A percentile compares a stretch with the other conserved stretches of the same genome.
Conservation (phyloP, 1,140 invertebrate species). For the Heliothis virescens region DNA sequence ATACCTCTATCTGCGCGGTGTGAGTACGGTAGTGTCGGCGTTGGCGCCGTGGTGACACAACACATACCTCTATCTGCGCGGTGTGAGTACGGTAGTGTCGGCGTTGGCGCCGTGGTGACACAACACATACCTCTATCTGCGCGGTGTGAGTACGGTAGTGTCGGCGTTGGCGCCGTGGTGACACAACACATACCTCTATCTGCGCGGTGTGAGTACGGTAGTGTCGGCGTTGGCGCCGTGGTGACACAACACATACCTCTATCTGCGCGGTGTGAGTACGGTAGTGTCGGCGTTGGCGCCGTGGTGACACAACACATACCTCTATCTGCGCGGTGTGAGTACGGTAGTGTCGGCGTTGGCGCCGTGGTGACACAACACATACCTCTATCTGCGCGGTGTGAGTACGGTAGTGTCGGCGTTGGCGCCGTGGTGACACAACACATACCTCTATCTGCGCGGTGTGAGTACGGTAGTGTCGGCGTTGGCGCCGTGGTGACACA, state of each 20-base stretch:
- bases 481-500: slow-evolving; percentile 90
- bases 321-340: slow-evolving; percentile 99
- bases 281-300: slow-evolving; percentile 96
- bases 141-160: slow-evolving; percentile 98
- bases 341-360: slow-evolving; percentile 96
- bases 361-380: slow-evolving; percentile 83
- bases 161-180: slow-evolving; percentile 92
- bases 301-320: slow-evolving; percentile 86
- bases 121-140: slow-evolving; percentile 95
- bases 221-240: slow-evolving; percentile 93
- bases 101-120: slow-evolving; percentile 92
- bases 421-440: slow-evolving; percentile 88
- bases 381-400: slow-evolving; percentile 99
- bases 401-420: slow-evolving; percentile 95
- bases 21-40: slow-evolving; percentile 96
- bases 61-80: slow-evolving; percentile 97
- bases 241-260: slow-evolving; percentile 91
- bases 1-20: slow-evolving; percentile 99
- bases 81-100: slow-evolving; percentile 98
- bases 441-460: slow-evolving; percentile 99
- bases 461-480: slow-evolving; percentile 97
- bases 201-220: slow-evolving; percentile 99
- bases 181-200: slow-evolving; percentile 94
- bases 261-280: slow-evolving; percentile 99
- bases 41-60: slow-evolving; percentile 90